These are phyloP conservation scores for Neodiprion lecontei DNA, from an alignment of 1,140 invertebrate species.

Conservation along the genomic window DNA sequence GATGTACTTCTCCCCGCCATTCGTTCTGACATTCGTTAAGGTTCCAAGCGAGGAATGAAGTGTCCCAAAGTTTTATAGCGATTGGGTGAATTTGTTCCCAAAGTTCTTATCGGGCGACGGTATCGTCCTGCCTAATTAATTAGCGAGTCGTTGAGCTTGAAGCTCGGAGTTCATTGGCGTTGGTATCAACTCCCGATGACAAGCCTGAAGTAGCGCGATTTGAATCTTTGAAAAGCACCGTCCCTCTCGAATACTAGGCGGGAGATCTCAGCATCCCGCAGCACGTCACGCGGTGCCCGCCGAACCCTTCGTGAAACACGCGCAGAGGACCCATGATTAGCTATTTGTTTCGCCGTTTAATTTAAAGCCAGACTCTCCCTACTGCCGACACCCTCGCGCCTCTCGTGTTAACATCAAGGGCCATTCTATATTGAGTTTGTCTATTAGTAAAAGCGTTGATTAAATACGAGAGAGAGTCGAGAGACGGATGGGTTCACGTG, in stretches of 20 bases:
- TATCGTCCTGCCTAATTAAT: slow-evolving; percentile 4
- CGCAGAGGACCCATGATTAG: slow-evolving; percentile 47
- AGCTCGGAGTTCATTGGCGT: not conserved
- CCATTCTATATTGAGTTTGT: slow-evolving; percentile 53
- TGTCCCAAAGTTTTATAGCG: too few species aligned
- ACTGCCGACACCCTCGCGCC: slow-evolving; percentile 9
- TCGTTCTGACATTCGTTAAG: not conserved
- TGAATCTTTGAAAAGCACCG: not conserved
- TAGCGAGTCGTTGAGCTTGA: not conserved
- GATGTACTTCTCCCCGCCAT: not conserved
- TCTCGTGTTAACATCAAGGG: slow-evolving; percentile 40
- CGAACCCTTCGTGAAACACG: slow-evolving; percentile 22
- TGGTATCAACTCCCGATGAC: not conserved
- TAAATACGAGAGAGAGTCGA: slow-evolving; percentile 45
- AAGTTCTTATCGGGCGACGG: not conserved
- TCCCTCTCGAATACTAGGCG: not conserved
- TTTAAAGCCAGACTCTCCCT: slow-evolving; percentile 39
- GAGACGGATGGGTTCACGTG: slow-evolving; percentile 47
- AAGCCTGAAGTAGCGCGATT: not conserved
- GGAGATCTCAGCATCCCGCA: too few species aligned
- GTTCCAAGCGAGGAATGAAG: too few species aligned
- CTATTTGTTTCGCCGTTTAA: slow-evolving; percentile 58
- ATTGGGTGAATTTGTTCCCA: not conserved
- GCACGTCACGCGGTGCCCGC: not conserved
- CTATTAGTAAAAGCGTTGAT: slow-evolving; percentile 57